Conservation (phyloP, 2,113 vertebrate species). For the Eulacestoma nigropectus region DNA sequence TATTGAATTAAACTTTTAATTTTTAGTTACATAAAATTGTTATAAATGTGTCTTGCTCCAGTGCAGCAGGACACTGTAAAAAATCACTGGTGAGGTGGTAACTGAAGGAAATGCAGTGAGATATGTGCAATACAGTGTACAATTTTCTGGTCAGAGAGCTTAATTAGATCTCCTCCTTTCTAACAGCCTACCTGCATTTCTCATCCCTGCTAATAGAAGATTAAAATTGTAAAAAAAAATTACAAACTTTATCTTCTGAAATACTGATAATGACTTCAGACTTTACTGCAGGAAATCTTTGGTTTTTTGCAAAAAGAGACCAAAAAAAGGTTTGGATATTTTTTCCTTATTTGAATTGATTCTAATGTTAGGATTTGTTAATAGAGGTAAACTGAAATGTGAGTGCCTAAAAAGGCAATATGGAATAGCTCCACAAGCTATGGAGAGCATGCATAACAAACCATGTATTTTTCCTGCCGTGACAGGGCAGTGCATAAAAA, state of each 20-base stretch:
- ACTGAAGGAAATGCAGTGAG: background rate
- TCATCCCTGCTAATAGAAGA: background rate
- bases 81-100: background rate
- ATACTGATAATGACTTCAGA: background rate
- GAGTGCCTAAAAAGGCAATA: constrained; percentile 1
- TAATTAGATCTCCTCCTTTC: background rate
- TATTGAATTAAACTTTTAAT: background rate
- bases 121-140: fast-evolving
- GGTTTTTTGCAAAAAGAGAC: background rate
- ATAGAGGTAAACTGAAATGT: background rate
- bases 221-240: background rate
- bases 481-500: constrained; percentile 58
- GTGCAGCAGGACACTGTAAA: background rate
- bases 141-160: background rate
- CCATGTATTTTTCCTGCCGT: constrained; percentile 40
- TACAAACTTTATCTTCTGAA: background rate
- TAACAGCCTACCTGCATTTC: background rate
- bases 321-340: background rate
- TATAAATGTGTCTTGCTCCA: background rate
- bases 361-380: constrained; percentile 35
- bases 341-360: background rate
- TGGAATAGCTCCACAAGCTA: constrained; percentile 29
- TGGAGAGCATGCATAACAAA: constrained; percentile 45
- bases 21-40: background rate
- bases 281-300: background rate